These are phyloP conservation scores for Caenorhabditis inopinata DNA, from an alignment of 1,140 invertebrate genomes.

Conservation along the genomic window DNA sequence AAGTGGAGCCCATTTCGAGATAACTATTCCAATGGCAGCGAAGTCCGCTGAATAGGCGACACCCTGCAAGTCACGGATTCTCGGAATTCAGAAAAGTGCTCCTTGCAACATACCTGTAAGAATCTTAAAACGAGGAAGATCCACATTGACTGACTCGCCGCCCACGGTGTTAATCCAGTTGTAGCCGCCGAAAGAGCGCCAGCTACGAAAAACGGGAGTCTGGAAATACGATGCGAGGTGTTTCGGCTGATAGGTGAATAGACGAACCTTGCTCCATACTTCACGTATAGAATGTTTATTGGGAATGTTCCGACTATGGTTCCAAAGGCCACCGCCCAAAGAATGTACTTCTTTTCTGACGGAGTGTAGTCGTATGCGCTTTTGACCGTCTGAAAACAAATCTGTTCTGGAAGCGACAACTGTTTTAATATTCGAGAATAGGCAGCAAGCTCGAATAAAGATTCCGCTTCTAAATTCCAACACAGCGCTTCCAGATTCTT, in stretches of 20 bases:
- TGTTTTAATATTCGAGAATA: neutral
- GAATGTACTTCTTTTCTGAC: conserved; percentile 12
- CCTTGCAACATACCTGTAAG: too few species aligned
- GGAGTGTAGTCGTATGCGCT: conserved; percentile 8
- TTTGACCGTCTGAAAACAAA: neutral
- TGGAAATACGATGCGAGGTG: neutral
- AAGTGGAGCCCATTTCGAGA: conserved; percentile 47
- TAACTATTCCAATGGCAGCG: conserved; percentile 42
- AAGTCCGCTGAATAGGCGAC: conserved; percentile 47
- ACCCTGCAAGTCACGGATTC: conserved; percentile 39
- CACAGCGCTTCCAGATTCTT: neutral
- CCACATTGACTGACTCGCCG: neutral
- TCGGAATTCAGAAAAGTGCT: too few species aligned
- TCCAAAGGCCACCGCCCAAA: conserved; percentile 43
- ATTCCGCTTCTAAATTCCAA: too few species aligned
- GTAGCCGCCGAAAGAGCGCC: conserved; percentile 22
- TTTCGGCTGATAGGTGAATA: neutral
- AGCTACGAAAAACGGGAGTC: conserved; percentile 36
- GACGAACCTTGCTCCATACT: conserved; percentile 26
- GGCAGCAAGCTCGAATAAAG: too few species aligned
- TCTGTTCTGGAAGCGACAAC: too few species aligned
- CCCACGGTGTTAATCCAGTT: conserved; percentile 33
- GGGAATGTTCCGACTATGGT: conserved; percentile 43
- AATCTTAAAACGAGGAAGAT: conserved; percentile 33
- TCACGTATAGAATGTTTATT: conserved; percentile 35